Evolutionary conservation across 2,888 invertebrate genomes (phyloP).

Genomic region (Mesorhabditis spiculigera): DNA sequence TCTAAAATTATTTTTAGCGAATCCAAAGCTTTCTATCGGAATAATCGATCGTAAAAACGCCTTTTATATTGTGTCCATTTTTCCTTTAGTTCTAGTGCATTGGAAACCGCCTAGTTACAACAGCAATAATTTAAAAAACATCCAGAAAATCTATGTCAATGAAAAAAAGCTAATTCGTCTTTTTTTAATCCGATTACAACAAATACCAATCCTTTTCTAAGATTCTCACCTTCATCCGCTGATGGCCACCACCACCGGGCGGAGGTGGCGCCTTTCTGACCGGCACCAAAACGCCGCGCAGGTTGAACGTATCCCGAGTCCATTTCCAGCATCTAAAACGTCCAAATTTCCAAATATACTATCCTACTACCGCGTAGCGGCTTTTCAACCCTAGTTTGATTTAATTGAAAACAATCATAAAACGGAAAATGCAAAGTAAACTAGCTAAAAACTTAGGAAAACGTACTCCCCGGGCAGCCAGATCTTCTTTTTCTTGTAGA

Average conservation of each 20-base stretch:
- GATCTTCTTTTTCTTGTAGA: constrained; percentile 25
- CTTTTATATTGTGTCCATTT: too few species aligned
- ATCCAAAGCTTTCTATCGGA: too few species aligned
- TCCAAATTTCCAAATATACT: constrained; percentile 17
- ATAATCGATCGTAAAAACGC: too few species aligned
- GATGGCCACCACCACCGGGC: constrained; percentile 22
- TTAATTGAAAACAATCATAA: not conserved
- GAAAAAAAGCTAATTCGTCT: constrained; percentile 5
- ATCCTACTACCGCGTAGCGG: too few species aligned
- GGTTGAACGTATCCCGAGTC: constrained; percentile 35
- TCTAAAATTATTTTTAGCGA: too few species aligned
- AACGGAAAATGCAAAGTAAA: not conserved
- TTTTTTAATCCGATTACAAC: not conserved
- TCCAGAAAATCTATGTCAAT: not conserved
- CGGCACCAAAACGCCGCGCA: constrained; percentile 48
- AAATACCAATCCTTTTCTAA: too few species aligned
- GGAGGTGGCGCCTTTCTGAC: constrained; percentile 52
- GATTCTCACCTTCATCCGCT: not conserved
- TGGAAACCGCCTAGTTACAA: too few species aligned
- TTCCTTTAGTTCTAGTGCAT: too few species aligned
- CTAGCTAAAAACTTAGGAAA: not conserved
- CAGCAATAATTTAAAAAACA: constrained; percentile 18
- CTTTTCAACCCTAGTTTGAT: too few species aligned
- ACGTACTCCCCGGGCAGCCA: constrained; percentile 40
- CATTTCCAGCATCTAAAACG: constrained; percentile 45